Evolutionary conservation across 1,140 invertebrate genomes (phyloP), one percentile per base, ranked within the genome.

Genomic region (Grapholita molesta): DNA sequence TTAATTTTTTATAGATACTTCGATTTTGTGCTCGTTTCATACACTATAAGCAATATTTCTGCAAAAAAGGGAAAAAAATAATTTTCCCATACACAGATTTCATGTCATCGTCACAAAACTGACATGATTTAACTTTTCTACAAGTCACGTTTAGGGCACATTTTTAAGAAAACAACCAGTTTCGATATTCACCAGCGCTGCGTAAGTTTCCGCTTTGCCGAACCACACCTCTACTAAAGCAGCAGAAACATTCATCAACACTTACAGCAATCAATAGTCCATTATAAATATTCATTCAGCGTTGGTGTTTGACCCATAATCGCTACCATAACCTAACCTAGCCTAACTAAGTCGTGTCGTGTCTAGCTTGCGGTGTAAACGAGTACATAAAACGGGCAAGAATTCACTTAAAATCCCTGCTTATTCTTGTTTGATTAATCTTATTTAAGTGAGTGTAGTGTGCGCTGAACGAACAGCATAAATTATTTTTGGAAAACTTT

Each of bases 401-500:
- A 61, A 32, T 77, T 73, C 70, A 75, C 73, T 79, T 74, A 68
- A 83, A 82, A 83, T 86, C 86, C 86, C 84, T 86, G 86, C 86
- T 84, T 86, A 68, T 68, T 72, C 70, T 83, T 78, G 79, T 83
- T 81, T 78, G 71, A 75, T 67, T 71, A 82, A 77, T 82, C 70
- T 72, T 76, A 76, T 64, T 71, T 64, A 78, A 76, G 74, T 71
- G 67, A 68, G 67, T 80, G 72, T 81, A 68, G 67, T 80, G 72
- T 81, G 80, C 82, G 79, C 70, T 72, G 70, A 77, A 66, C 67
- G 70, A 81, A 61, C 55, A 61, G 25, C 25, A 70, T 79, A 84
- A 82, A 69, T 77, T 72, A 85, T 77, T 79, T 76, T 66, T 86
- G 84, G 84, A 88, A 87, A 86, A 86, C 85, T 72, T 83, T 82